Evolutionary conservation across 92 coral and sea anemone species (phyloP), one percentile per base, ranked within the genome.

Genomic region (Montipora capitata): DNA sequence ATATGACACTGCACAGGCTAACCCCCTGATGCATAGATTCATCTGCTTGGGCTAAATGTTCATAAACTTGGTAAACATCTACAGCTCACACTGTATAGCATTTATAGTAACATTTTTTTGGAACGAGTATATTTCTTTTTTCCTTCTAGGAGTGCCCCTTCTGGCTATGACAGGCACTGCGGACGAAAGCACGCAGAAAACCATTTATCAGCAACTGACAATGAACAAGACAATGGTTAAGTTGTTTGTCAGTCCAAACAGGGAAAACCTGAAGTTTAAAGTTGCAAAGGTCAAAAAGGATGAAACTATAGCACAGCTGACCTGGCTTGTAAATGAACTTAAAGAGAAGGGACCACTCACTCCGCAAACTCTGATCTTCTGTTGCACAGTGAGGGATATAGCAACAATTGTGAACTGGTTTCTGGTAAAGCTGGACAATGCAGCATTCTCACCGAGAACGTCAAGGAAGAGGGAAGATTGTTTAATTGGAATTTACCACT

Each of bases 361-460:
- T 18, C 20, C 20, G 20, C 20, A 18, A 18, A 18, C 20, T 18
- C 20, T 18, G 20, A 18, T 18, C 20, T 18, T 18, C 20, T 18
- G 20, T 18, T 18, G 20, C 20, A 18, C 20, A 14, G 20, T 61
- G 35, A 14, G 35, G 20, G 74, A 18, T 70, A 80, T 93, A 61
- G 93, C 91, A 16, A 61, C 85, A 74, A 81, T 89, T 15, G 41
- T 69, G 3, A 93, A 93, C 40, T 85, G 89, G 35, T 40, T 18
- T 18, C 20, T 18, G 20, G 20, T 18, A 18, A 18, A 18, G 20
- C 20, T 18, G 0, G 20, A 18, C 7, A 75, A 59, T 6, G 66
- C 73, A 0, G 96, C 96, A 20, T 93, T 80, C 41, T n/a, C 64
- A 49, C 74, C 82, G 39, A 58, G 52, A 43, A 81, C 76, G 27